Percentiles rank a stretch among this genome's conserved stretches.
Evolutionary conservation across 2,797 vertebrate genomes (phyloP).

Genomic region (Falco columbarius): DNA sequence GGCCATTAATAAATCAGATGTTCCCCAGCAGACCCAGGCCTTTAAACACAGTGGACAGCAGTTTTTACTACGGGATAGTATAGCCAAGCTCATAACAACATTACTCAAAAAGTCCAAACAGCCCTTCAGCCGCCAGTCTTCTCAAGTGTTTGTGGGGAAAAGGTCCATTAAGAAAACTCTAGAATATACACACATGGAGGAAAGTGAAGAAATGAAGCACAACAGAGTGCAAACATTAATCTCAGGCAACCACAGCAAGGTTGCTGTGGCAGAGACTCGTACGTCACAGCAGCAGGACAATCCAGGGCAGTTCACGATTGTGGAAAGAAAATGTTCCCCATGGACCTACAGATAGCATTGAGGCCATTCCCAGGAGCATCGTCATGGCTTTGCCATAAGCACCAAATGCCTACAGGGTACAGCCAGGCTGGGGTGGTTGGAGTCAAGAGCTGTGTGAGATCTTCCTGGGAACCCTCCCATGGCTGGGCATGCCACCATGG

Average conservation of each 20-base stretch:
- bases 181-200: conserved; percentile 49
- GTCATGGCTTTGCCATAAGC: neutral
- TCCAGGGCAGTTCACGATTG: neutral
- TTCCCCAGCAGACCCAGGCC: conserved; percentile 37
- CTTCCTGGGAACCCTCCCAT: neutral
- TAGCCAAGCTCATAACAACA: conserved; percentile 62
- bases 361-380: neutral
- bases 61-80: conserved; percentile 34
- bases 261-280: accelerated
- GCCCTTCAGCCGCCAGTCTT: conserved; percentile 49
- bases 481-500: neutral
- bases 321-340: neutral
- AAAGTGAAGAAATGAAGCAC: conserved; percentile 39
- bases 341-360: neutral
- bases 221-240: neutral
- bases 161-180: conserved; percentile 46
- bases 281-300: neutral
- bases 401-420: neutral
- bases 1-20: conserved; percentile 58
- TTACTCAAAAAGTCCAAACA: conserved; percentile 66
- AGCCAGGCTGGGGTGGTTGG: neutral
- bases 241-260: neutral
- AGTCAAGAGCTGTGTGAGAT: neutral
- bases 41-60: conserved; percentile 56
- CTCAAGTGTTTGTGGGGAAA: conserved; percentile 53